Percentiles rank a stretch among this genome's conserved stretches.
Conservation (phyloP, 1,140 invertebrate genomes). For the Aricia agestis region DNA sequence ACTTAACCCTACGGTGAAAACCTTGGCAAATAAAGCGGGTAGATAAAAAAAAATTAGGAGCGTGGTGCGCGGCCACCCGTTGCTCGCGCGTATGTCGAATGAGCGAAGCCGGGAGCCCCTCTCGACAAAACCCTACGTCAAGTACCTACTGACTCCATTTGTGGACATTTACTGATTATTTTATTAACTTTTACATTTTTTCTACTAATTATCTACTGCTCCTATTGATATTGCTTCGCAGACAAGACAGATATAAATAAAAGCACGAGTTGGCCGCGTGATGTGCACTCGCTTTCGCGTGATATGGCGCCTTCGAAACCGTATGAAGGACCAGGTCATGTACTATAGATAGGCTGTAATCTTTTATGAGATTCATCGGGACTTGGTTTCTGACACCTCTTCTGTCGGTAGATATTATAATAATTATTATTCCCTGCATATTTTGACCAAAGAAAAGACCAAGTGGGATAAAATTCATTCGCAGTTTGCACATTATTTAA, state of each 20-base stretch:
- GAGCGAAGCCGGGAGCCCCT: constrained; percentile 30
- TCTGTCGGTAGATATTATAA: background rate
- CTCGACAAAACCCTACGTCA: constrained; percentile 26
- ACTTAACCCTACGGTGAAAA: constrained; percentile 4
- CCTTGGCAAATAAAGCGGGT: constrained; percentile 40
- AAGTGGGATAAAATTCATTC: no score
- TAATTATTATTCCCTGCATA: no score
- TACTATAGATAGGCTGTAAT: constrained; percentile 8
- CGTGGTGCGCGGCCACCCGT: constrained; percentile 44
- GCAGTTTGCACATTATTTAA: no score
- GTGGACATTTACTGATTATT: constrained; percentile 25
- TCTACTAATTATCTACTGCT: constrained; percentile 43
- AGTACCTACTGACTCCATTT: constrained; percentile 41
- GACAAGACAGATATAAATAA: constrained; percentile 45
- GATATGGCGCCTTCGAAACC: constrained; percentile 47
- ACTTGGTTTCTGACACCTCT: background rate
- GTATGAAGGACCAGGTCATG: constrained; percentile 15
- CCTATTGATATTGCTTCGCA: constrained; percentile 33
- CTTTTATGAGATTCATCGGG: background rate
- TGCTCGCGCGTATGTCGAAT: constrained; percentile 51
- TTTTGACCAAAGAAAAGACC: no score
- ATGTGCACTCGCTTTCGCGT: constrained; percentile 48
- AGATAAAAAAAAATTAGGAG: constrained; percentile 30
- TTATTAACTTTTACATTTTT: constrained; percentile 7
- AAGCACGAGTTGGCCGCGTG: constrained; percentile 48